These are phyloP conservation scores for Limnothrissa miodon DNA, from an alignment of 2,113 vertebrate species.

Conservation along the genomic window DNA sequence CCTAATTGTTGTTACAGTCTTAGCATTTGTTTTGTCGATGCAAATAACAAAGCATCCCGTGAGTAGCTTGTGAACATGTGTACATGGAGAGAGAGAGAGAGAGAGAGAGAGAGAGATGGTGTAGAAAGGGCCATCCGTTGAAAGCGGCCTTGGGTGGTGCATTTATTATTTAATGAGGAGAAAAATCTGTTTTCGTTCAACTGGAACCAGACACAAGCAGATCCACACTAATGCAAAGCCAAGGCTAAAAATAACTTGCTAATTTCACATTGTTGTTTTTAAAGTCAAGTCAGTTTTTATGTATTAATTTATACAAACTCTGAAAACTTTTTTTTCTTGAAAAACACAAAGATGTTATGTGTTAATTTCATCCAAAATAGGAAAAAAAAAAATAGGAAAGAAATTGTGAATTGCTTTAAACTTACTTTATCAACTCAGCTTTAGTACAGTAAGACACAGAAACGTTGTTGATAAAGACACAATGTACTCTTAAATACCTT, in stretches of 20 bases:
- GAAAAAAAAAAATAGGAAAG: neutral
- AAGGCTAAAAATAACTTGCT: neutral
- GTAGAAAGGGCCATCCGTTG: conserved; percentile 15
- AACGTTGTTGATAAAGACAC: too few species aligned
- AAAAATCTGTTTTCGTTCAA: conserved; percentile 2
- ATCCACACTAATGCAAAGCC: neutral
- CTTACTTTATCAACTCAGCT: neutral
- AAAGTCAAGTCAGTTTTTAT: neutral
- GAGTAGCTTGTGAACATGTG: neutral
- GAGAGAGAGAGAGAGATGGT: neutral
- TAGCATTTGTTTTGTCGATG: neutral
- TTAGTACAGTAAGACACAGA: too few species aligned
- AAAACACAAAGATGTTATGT: neutral
- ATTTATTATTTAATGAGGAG: neutral
- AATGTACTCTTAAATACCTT: conserved; percentile 52
- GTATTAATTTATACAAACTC: neutral
- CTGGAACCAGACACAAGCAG: neutral
- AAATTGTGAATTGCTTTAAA: neutral
- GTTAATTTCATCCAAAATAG: neutral
- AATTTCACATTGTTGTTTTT: neutral
- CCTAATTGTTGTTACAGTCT: neutral
- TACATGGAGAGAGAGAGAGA: neutral
- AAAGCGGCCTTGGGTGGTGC: conserved; percentile 26
- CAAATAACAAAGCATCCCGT: neutral
- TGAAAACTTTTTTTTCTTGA: neutral